Base-by-base conservation (phyloP, 2,113 vertebrate genomes). In the Ctenomys sociabilis region DNA sequence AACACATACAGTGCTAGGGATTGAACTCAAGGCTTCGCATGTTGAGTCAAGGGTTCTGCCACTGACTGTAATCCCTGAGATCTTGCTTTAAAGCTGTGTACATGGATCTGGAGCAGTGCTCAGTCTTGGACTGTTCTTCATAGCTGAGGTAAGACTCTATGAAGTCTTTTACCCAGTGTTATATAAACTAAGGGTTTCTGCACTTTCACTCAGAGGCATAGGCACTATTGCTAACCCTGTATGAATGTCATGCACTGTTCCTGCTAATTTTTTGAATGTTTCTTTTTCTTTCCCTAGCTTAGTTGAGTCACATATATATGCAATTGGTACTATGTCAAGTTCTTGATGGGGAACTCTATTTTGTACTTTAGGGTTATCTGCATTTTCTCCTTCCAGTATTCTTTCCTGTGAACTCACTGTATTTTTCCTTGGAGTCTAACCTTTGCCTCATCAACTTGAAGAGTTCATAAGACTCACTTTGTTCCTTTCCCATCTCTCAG, bases 11-110 rank as follows among this genome's bases (percentile, higher is more conserved):
- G 43, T 78, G 35, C 43, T 37, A 49, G 43, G 35, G 17, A 16
- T 64, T 57, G 43, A 70, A 32, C 43, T 22, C 16, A 49, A 83
- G 24, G 21, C 16, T 35, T 77, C 43, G 7, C 30, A 8, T 32
- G 10, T 10, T 10, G 59, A 80, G 45, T 22, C 12, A 16, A 43
- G 7, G 13, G 22, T 63, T 80, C 28, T 9, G 32, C 61, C 26
- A 17, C 59, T 57, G 8, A 86, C n/a, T 45, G 22, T 12, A 45
- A 45, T 19, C 52, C 84, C 37, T 7, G 12, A 63, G 26, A 4
- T 82, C n/a, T 94, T 89, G 64, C 45, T 85, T 95, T 85, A 57
- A 85, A 96, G 63, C 72, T 88, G 45, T 80, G 45, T 88, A 54
- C 10, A 7, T 81, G 40, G 45, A 5, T 92, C 75, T 92, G 26